phyloP scores from a whole-genome alignment of 2,797 vertebrate species.

The Malacoraja senta region DNA sequence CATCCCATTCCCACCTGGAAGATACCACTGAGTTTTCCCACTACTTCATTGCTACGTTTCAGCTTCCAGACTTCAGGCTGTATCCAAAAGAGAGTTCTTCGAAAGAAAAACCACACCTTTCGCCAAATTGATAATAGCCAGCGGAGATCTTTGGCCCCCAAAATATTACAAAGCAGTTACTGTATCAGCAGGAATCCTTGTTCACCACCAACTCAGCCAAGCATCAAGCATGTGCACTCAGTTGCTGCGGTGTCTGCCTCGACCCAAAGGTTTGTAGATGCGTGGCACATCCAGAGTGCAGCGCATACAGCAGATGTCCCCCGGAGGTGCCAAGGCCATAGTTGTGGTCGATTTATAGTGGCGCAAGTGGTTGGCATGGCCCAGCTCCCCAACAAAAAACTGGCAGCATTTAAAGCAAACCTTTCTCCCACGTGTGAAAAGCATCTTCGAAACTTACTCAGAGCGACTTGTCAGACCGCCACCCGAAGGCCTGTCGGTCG shows the following conservation, averaged over 20 bases:
- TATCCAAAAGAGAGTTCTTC: background rate
- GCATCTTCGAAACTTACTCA: background rate
- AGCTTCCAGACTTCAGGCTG: too few species aligned
- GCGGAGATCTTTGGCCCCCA: background rate
- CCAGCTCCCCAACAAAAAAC: background rate
- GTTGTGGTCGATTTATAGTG: background rate
- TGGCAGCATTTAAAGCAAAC: background rate
- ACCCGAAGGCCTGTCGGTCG: too few species aligned
- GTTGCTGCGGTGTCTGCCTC: background rate
- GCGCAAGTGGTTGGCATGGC: background rate
- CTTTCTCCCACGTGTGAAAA: background rate
- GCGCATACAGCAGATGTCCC: background rate
- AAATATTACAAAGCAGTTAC: background rate
- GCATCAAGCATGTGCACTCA: background rate
- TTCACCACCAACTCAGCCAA: background rate
- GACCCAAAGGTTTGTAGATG: background rate
- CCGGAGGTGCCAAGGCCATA: too few species aligned
- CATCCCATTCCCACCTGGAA: background rate
- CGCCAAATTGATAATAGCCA: background rate
- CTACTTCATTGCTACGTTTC: background rate
- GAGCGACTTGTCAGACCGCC: background rate
- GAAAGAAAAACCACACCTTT: background rate
- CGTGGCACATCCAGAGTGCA: background rate
- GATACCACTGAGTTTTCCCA: background rate
- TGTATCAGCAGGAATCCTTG: constrained; percentile 7